A percentile compares a stretch with the other conserved stretches of the same genome.
phyloP scores from a whole-genome alignment of 2,113 vertebrate species.

The Solea senegalensis region DNA sequence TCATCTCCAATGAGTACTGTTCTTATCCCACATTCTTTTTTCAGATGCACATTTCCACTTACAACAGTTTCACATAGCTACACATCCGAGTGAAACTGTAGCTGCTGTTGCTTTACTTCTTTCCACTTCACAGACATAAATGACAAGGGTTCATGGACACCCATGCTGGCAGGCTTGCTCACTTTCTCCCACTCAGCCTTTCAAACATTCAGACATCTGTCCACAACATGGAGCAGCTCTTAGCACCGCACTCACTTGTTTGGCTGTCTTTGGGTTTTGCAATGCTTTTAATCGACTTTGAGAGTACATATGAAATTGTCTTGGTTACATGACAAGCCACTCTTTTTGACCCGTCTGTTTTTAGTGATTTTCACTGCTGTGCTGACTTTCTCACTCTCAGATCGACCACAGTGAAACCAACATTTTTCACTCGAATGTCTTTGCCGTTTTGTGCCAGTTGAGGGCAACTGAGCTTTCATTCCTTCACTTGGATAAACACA shows the following conservation, averaged over 20 bases:
- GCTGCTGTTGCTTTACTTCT: slow-evolving; percentile 8
- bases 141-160: not conserved
- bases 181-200: slow-evolving; percentile 40
- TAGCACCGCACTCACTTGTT: slow-evolving; percentile 54
- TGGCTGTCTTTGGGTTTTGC: slow-evolving; percentile 60
- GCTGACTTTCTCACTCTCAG: slow-evolving; percentile 39
- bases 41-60: slow-evolving; percentile 11
- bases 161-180: slow-evolving; percentile 11
- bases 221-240: slow-evolving; percentile 63
- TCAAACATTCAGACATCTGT: slow-evolving; percentile 63
- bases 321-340: slow-evolving; percentile 28
- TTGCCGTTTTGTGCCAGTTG: slow-evolving; percentile 37
- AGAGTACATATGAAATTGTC: slow-evolving; percentile 50
- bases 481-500: slow-evolving; percentile 50
- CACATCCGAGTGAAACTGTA: not conserved
- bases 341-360: slow-evolving; percentile 43
- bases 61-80: not conserved
- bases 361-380: slow-evolving; percentile 23
- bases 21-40: too few species aligned
- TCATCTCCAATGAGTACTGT: not conserved
- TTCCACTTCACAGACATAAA: slow-evolving; percentile 18
- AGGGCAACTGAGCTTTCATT: slow-evolving; percentile 52
- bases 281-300: slow-evolving; percentile 63
- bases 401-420: slow-evolving; percentile 43
- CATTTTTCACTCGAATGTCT: slow-evolving; percentile 45